These are phyloP conservation scores for Drosophila ohnishii DNA, from an alignment of 1,140 invertebrate species.

Conservation along the genomic window DNA sequence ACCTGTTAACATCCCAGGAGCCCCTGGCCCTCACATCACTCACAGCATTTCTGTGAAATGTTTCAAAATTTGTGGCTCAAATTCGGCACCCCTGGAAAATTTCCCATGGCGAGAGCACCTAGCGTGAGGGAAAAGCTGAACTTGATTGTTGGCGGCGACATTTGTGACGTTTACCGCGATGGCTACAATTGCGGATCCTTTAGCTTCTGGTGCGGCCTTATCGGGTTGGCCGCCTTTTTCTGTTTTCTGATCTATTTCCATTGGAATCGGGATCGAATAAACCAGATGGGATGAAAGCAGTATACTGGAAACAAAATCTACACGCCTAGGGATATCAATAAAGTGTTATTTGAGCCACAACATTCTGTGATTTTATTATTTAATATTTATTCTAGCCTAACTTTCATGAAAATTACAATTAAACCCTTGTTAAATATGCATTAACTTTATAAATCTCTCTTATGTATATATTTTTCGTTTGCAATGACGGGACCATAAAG, in stretches of 20 bases:
- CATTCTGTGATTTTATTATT: neutral
- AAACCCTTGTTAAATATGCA: no score
- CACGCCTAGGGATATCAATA: neutral
- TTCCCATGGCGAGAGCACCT: conserved; percentile 9
- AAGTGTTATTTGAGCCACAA: conserved; percentile 1
- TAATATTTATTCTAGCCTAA: no score
- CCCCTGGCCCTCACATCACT: conserved; percentile 26
- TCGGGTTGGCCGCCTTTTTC: conserved; percentile 35
- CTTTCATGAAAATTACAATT: no score
- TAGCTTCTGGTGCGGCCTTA: conserved; percentile 13
- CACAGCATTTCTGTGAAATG: conserved; percentile 1
- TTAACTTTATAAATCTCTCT: neutral
- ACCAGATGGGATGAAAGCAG: neutral
- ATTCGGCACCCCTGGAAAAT: neutral
- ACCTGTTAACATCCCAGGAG: conserved; percentile 23
- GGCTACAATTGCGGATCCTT: conserved; percentile 30
- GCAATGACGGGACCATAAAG: conserved; percentile 1
- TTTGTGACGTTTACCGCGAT: conserved; percentile 55
- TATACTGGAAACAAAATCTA: neutral
- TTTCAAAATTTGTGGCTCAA: conserved; percentile 26
- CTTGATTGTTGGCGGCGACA: conserved; percentile 1
- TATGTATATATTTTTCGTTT: neutral
- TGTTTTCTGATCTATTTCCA: conserved; percentile 27
- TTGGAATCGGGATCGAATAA: conserved; percentile 15
- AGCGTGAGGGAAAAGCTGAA: conserved; percentile 12